Evolutionary conservation across 2,888 invertebrate species (phyloP), one percentile per base, ranked within the genome.

Genomic region (Drosophila fungiperda): DNA sequence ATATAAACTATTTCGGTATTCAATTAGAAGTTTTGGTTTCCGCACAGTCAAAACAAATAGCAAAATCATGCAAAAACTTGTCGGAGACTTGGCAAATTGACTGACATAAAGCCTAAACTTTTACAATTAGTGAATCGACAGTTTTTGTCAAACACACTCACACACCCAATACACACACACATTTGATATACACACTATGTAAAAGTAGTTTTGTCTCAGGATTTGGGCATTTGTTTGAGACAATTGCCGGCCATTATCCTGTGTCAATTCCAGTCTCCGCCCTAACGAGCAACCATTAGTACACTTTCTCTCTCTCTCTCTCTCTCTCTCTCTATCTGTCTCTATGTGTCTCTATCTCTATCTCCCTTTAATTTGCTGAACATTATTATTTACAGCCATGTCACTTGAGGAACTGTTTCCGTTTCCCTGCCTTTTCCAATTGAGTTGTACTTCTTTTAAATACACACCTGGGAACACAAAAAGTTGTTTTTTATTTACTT

Each of bases 261-360:
- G 48, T 49, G 48, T 75, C 80, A 78, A 80, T 68, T 69, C 49
- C 68, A 65, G 40, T 59, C 64, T 50, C 66, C 26, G 26, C 7
- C 40, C 77, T 86, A 83, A 86, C 79, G 82, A 86, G 78, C 75
- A 67, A 72, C 77, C 82, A 86, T 86, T 85, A 82, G 68, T 70
- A 63, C 53, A 40, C 49, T 49, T 9, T n/a, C 23, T 26, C 50
- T 35, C 15, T 26, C 20, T 3, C 42, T 33, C 42, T 38, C 23
- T 12, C 26, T 1, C 40, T 26, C 15, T 12, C 0, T 36, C 7
- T 33, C 11, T 36, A 6, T 15, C 6, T 36, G 1, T 17, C 20
- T 36, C 35, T 20, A 9, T n/a, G n/a, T n/a, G n/a, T n/a, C n/a
- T 20, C 17, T n/a, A 1, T 3, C 20, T 42, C 35, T 32, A 23